These are phyloP conservation scores for Mimumesa dahlbomi DNA, from an alignment of 2,888 invertebrate species.

Conservation along the genomic window DNA sequence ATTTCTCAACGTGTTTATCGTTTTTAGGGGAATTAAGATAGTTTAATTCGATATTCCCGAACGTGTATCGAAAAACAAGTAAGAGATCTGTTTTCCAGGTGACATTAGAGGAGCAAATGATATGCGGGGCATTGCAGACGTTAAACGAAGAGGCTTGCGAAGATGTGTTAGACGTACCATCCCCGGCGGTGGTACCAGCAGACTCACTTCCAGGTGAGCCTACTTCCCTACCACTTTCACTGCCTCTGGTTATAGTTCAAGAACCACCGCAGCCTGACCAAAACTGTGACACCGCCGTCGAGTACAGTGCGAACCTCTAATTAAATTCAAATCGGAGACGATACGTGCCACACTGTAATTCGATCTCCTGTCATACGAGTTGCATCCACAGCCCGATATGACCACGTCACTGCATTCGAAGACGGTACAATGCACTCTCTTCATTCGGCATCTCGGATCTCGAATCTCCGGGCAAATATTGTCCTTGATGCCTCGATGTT, in stretches of 20 bases:
- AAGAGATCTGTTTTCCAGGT: constrained; percentile 83
- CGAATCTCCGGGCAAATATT: constrained; percentile 7
- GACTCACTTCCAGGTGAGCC: constrained; percentile 79
- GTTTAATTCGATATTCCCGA: too few species aligned
- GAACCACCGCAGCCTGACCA: constrained; percentile 77
- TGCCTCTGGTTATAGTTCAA: constrained; percentile 79
- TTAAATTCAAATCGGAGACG: constrained; percentile 38
- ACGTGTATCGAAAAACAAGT: not conserved
- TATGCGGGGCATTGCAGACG: constrained; percentile 95
- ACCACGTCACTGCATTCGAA: constrained; percentile 30
- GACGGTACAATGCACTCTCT: constrained; percentile 17
- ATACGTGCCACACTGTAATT: constrained; percentile 3
- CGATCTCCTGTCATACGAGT: constrained; percentile 15
- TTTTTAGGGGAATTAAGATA: too few species aligned
- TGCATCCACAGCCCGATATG: constrained; percentile 10
- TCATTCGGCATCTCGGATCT: constrained; percentile 1
- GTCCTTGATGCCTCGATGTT: too few species aligned
- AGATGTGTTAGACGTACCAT: constrained; percentile 89
- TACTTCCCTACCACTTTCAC: constrained; percentile 76
- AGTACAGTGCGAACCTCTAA: constrained; percentile 71
- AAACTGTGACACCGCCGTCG: constrained; percentile 77
- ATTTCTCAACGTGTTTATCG: too few species aligned
- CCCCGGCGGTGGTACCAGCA: constrained; percentile 66
- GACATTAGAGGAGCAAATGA: constrained; percentile 96
- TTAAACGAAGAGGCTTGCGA: constrained; percentile 96